These are phyloP conservation scores for Byasa hedistus DNA, from an alignment of 2,888 invertebrate species.

Conservation along the genomic window DNA sequence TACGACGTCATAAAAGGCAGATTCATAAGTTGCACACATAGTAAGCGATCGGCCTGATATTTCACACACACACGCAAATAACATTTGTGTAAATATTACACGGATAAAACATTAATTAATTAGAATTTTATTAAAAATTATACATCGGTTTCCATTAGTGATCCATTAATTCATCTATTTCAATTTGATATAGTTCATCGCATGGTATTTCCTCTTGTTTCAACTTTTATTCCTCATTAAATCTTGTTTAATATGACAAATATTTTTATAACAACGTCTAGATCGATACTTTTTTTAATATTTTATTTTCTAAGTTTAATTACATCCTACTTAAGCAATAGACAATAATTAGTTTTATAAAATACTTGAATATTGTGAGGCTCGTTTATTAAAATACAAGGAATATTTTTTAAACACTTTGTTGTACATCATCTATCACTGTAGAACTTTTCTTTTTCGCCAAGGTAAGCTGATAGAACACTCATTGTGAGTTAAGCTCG, in stretches of 20 bases:
- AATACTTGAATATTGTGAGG: no score
- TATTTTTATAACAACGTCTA: not conserved
- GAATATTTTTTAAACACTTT: no score
- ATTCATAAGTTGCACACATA: conserved; percentile 30
- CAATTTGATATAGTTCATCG: conserved; percentile 8
- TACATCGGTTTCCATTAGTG: conserved; percentile 20
- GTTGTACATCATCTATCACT: no score
- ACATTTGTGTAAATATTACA: conserved; percentile 9
- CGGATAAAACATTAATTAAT: conserved; percentile 4
- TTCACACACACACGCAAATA: conserved; percentile 19
- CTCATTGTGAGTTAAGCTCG: no score
- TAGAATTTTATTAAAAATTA: conserved; percentile 18
- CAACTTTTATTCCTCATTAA: not conserved
- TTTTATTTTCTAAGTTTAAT: no score
- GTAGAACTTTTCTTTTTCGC: no score
- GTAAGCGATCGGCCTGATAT: conserved; percentile 26
- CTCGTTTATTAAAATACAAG: no score
- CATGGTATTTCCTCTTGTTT: conserved; percentile 1
- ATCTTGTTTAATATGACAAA: not conserved
- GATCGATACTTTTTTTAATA: no score
- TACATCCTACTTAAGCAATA: no score
- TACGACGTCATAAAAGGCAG: conserved; percentile 29
- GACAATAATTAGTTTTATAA: no score
- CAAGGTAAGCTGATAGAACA: no score
- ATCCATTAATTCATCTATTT: conserved; percentile 23